Percentiles rank a stretch among this genome's conserved stretches.
Conservation (phyloP, 2,113 vertebrate genomes). For the Tupaia tana region DNA sequence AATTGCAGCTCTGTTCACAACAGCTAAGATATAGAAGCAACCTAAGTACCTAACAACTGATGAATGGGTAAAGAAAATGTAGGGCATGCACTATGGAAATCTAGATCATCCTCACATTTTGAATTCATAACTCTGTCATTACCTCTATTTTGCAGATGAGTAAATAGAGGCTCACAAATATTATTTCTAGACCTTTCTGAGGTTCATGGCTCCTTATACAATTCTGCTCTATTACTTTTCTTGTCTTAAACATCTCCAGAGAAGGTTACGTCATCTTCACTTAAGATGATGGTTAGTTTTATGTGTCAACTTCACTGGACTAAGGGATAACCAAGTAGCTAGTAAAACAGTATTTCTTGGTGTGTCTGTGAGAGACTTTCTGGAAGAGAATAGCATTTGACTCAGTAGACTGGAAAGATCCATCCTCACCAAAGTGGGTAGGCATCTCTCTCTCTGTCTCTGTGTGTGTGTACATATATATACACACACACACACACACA, state of each 20-base stretch:
- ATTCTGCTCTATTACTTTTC: background rate
- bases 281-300: no score
- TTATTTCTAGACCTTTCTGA: background rate
- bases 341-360: background rate
- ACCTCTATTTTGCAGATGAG: background rate
- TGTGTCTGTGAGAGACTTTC: no score
- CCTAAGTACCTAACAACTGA: no score
- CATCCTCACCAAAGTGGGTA: background rate
- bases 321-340: background rate
- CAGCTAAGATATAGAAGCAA: no score
- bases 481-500: no score
- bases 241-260: background rate
- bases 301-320: background rate
- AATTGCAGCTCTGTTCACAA: accelerated
- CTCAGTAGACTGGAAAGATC: background rate
- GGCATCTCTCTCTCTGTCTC: background rate
- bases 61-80: no score
- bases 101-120: no score
- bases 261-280: background rate
- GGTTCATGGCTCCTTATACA: accelerated
- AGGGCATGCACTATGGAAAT: no score
- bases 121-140: background rate
- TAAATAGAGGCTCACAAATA: background rate
- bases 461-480: no score
- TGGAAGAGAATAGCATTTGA: background rate